These are phyloP conservation scores for Bufo bufo DNA, from an alignment of 2,113 vertebrate genomes.

Conservation along the genomic window DNA sequence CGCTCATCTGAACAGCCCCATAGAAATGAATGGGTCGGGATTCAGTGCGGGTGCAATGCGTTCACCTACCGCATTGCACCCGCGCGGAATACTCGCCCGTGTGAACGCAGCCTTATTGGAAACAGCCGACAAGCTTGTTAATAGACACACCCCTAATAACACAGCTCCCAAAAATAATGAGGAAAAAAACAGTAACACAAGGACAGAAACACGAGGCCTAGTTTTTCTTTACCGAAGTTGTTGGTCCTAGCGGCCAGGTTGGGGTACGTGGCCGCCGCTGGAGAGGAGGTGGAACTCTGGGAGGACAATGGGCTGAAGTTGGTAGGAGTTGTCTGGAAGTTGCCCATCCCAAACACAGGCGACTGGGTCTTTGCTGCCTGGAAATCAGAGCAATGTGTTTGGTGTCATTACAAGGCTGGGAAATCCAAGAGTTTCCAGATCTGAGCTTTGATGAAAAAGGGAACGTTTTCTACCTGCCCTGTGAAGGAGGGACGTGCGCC, in stretches of 20 bases:
- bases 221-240: conserved; percentile 68
- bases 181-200: no score
- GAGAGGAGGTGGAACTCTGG: conserved; percentile 59
- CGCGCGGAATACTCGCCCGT: no score
- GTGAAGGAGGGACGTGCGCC: conserved; percentile 80
- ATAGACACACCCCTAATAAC: not conserved
- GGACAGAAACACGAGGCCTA: not conserved
- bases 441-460: not conserved
- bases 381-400: not conserved
- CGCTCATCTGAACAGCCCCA: no score
- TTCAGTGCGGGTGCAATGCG: no score
- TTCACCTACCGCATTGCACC: no score
- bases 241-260: conserved; percentile 63
- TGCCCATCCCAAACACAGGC: conserved; percentile 70
- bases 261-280: conserved; percentile 65
- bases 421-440: not conserved
- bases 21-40: no score
- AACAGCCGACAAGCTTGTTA: no score
- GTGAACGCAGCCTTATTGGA: no score
- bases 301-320: conserved; percentile 74
- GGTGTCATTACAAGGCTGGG: not conserved
- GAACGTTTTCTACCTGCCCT: conserved; percentile 77
- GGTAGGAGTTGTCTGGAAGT: conserved; percentile 68
- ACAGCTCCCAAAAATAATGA: no score
- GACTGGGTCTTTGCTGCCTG: conserved; percentile 71